Base-by-base conservation (phyloP, 1,140 invertebrate genomes). In the Nylanderia fulva region DNA sequence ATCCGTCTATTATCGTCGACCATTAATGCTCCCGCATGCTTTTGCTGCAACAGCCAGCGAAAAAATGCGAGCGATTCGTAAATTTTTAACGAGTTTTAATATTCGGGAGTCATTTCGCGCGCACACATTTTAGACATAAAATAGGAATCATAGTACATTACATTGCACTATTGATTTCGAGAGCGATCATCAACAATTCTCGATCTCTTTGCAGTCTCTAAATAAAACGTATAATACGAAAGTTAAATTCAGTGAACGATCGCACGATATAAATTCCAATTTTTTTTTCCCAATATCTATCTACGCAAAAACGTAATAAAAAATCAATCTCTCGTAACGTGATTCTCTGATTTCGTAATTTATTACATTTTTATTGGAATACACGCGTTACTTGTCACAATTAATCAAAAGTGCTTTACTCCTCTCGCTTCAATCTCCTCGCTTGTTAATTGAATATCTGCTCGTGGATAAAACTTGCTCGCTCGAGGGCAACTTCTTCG, bases 31-130 rank as follows among this genome's bases (percentile, higher is more conserved):
- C 39, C n/a, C 13, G 82, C 33, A 79, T 79, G 24, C 18, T 63
- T 71, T 69, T 48, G 9, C 54, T 36, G 29, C 24, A 60, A 80
- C 27, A 18, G 8, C 3, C 27, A 18, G 68, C 24, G 13, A 42
- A 9, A 64, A 66, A 71, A 45, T 66, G 33, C 21, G n/a, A 36
- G 18, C 39, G 61, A 42, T 52, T 66, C 13, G 66, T 66, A 0
- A 84, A 54, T 84, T 39, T 42, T 9, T 56, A 45, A 76, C 24
- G 21, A 76, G 8, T 56, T 54, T 56, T 58, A 84, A 84, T 77
- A 75, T 45, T 61, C 29, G 18, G 27, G 11, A 75, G 5, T 52
- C 58, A 63, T 76, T 61, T 29, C 42, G 39, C 27, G 18, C 27
- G 24, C 13, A 1, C n/a, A 64, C 9, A 58, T 39, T n/a, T 72